Evolutionary conservation across 1,140 invertebrate species (phyloP).

Genomic region (Mylabris phalerata): DNA sequence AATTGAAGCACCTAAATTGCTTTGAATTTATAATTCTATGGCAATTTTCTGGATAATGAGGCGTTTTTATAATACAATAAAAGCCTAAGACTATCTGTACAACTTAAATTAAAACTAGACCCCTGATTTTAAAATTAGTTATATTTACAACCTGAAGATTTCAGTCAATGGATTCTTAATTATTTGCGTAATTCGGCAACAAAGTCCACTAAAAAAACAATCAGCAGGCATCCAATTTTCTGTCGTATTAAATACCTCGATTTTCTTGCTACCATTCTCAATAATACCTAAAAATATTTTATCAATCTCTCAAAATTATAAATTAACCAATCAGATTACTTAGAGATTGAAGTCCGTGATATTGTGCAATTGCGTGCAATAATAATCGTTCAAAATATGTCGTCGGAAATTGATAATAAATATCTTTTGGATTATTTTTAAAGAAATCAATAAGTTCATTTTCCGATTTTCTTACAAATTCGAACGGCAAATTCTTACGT

Average conservation of each 20-base stretch:
- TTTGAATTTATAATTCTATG: too few species aligned
- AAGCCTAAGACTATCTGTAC: too few species aligned
- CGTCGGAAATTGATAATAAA: conserved; percentile 25
- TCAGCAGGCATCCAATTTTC: conserved; percentile 24
- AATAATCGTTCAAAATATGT: conserved; percentile 35
- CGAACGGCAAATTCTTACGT: conserved; percentile 27
- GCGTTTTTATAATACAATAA: too few species aligned
- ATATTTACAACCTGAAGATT: too few species aligned
- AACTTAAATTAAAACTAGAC: too few species aligned
- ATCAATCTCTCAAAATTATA: neutral
- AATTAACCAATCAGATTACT: conserved; percentile 23
- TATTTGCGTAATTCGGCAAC: conserved; percentile 22
- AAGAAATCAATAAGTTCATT: conserved; percentile 32
- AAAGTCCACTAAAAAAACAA: conserved; percentile 27
- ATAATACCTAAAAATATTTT: conserved; percentile 17
- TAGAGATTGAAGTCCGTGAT: conserved; percentile 31
- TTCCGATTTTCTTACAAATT: conserved; percentile 26
- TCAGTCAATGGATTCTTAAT: neutral
- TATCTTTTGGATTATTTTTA: conserved; percentile 20
- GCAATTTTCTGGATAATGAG: too few species aligned
- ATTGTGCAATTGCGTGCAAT: conserved; percentile 34
- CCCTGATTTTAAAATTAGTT: too few species aligned
- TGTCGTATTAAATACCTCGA: conserved; percentile 29
- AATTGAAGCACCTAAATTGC: too few species aligned
- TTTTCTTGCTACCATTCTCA: conserved; percentile 15